A percentile compares a stretch with the other conserved stretches of the same genome.
phyloP scores from a whole-genome alignment of 2,113 vertebrate genomes.

The Acrocephalus kingi region DNA sequence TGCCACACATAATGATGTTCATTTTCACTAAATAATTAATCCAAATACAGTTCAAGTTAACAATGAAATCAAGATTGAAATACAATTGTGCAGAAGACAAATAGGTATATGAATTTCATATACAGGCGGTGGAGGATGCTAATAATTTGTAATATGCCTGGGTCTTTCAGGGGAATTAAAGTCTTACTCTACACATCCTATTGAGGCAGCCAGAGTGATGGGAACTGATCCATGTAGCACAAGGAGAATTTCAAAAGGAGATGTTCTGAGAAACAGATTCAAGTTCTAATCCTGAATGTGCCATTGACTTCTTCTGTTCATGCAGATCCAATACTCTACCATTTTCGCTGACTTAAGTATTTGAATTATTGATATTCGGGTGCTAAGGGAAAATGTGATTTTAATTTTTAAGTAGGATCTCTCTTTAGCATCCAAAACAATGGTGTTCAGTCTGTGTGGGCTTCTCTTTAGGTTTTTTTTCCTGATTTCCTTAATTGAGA shows the following conservation, averaged over 20 bases:
- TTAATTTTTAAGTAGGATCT: background rate
- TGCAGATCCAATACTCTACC: background rate
- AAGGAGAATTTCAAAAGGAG: constrained; percentile 5
- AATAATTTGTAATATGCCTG: background rate
- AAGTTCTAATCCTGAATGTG: constrained; percentile 9
- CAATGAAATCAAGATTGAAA: constrained; percentile 7
- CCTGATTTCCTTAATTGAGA: background rate
- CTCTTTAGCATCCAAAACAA: background rate
- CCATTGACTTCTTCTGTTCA: background rate
- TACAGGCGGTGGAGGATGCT: background rate
- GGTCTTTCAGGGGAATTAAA: constrained; percentile 13
- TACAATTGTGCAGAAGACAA: background rate
- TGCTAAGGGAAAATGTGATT: background rate
- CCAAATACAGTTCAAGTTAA: background rate
- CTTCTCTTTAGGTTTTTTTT: background rate
- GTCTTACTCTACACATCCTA: constrained; percentile 18
- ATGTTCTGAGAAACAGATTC: background rate
- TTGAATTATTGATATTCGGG: background rate
- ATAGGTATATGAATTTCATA: background rate
- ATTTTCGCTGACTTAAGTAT: background rate
- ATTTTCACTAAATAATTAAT: constrained; percentile 52
- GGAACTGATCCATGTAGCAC: constrained; percentile 3
- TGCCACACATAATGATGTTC: background rate
- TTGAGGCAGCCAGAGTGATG: background rate
- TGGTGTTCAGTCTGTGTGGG: background rate